These are phyloP conservation scores for Ornithoptera alexandrae DNA, from an alignment of 2,888 invertebrate species.

Conservation along the genomic window DNA sequence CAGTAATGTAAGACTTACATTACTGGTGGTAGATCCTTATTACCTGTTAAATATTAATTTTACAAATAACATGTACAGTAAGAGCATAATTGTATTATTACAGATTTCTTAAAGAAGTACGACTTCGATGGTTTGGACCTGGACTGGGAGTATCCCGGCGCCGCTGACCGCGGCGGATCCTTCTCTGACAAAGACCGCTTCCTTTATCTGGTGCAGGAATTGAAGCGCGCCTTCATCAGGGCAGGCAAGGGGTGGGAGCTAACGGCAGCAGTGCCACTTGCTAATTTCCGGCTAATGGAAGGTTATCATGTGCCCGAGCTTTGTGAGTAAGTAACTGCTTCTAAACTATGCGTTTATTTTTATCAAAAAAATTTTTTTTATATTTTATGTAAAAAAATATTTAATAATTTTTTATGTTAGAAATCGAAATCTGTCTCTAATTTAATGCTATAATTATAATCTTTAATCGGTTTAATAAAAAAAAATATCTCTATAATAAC, in stretches of 20 bases:
- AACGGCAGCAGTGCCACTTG: conserved; percentile 93
- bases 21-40: no score
- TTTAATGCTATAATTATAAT: no score
- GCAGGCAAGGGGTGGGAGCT: conserved; percentile 90
- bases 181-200: conserved; percentile 92
- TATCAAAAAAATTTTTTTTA: background rate
- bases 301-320: conserved; percentile 95
- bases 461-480: no score
- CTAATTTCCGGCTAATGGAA: conserved; percentile 91
- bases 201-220: conserved; percentile 89
- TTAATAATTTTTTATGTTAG: no score
- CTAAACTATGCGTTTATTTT: background rate
- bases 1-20: no score
- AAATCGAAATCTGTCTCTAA: no score
- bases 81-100: background rate
- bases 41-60: no score
- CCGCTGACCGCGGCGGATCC: conserved; percentile 90
- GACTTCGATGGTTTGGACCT: conserved; percentile 92
- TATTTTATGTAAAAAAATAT: background rate
- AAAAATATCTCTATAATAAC: no score
- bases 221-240: conserved; percentile 87
- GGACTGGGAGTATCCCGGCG: conserved; percentile 96
- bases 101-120: conserved; percentile 87
- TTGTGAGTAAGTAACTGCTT: conserved; percentile 84
- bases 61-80: no score